Base-by-base conservation (phyloP, 2,113 vertebrate species). In the Callospermophilus lateralis region DNA sequence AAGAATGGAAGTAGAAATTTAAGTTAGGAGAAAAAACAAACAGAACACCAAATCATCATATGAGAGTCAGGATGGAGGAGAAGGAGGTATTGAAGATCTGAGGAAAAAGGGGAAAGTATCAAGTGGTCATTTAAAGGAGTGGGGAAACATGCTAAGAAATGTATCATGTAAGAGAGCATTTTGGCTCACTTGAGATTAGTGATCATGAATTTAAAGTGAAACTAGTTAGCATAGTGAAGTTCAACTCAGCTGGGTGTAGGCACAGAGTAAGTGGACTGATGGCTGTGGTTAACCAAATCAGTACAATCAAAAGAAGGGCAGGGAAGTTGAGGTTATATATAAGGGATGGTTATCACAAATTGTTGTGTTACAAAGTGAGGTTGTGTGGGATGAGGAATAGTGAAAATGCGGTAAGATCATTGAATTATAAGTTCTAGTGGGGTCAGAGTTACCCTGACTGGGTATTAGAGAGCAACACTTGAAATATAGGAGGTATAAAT, bases 171-270 rank as follows among this genome's bases (percentile, higher is more conserved):
- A 24, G 39, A 68, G 24, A 86, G 55, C 65, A 73, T 84, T 95
- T 89, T 13, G 42, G 55, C 22, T 67, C 39, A 17, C n/a, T 55
- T 45, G 63, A 89, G 39, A 15, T 79, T 84, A 79, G 65, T 92
- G 79, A 45, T 92, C 53, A 45, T 93, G 53, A 86, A 65, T 73
- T 80, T 90, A 90, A 74, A 90, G 32, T 90, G 24, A 96, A 30
- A 78, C 51, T 34, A 84, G 0, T 79, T 80, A 61, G 32, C 22
- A 63, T 79, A 37, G 68, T 15, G 68, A 37, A 72, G 53, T 84
- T 77, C 61, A 88, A 6, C 45, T 79, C 9, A 91, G 45, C 70
- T 55, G 13, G 12, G 8, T 87, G 73, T 2, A 65, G 81, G 51
- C n/a, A 28, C 28, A 81, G 53, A 83, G 37, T 55, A 67, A 58